phyloP scores from a whole-genome alignment of 2,113 vertebrate species.

The Deroptyus accipitrinus region DNA sequence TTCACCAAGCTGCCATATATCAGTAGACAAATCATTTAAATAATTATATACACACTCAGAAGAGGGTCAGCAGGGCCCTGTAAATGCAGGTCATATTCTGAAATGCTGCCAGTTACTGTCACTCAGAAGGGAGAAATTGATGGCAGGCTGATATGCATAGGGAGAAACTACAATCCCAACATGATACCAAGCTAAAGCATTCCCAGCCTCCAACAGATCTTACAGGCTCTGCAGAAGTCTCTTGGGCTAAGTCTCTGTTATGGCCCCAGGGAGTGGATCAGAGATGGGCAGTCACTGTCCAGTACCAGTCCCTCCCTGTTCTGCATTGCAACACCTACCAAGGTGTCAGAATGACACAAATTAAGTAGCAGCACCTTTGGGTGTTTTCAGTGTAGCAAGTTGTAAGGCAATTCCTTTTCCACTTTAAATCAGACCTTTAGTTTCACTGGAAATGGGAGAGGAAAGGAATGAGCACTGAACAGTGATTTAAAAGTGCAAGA shows the following conservation, averaged over 20 bases:
- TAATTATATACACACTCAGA: slow-evolving; percentile 1
- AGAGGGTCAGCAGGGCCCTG: background rate
- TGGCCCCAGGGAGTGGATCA: background rate
- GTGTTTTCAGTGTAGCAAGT: background rate
- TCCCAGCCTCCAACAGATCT: background rate
- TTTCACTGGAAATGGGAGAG: background rate
- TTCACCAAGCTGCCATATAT: background rate
- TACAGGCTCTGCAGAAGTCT: background rate
- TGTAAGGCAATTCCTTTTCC: background rate
- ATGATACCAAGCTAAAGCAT: background rate
- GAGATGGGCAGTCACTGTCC: background rate
- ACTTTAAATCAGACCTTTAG: background rate
- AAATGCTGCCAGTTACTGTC: slow-evolving; percentile 10
- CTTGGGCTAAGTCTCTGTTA: background rate
- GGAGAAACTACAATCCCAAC: background rate
- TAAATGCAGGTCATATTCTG: background rate
- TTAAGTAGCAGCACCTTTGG: background rate
- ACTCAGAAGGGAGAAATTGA: background rate
- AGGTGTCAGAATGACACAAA: background rate
- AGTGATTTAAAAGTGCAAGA: background rate
- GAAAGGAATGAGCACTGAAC: background rate
- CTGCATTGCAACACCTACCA: background rate
- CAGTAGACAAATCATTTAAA: slow-evolving; percentile 29
- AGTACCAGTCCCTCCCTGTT: background rate
- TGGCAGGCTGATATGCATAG: background rate